Evolutionary conservation across 2,113 vertebrate genomes (phyloP), one percentile per base, ranked within the genome.

Genomic region (Datnioides undecimradiatus): DNA sequence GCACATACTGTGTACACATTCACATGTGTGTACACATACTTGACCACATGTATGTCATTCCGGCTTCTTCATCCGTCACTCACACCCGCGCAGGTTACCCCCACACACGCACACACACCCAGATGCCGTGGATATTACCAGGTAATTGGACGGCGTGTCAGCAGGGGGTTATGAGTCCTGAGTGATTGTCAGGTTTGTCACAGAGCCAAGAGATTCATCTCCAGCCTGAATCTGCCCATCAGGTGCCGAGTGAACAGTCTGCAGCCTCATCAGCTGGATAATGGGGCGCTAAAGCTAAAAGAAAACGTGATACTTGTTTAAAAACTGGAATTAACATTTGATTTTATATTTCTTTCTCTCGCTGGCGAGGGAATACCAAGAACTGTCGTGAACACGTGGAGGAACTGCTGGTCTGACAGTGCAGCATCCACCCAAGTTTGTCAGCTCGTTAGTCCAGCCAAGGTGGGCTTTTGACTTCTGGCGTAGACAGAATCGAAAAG

Each of bases 101-200:
- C 23, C 41, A 73, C 54, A 34, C 63, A 40, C 43, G 33, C 62
- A 70, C 63, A 41, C 1, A n/a, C 33, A 72, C 63, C 52, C 51
- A 52, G 70, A 36, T 46, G 70, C 16, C 2, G 16, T 55, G 59
- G 63, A 73, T 85, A 78, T 85, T 46, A 84, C 48, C 8, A 11
- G 66, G 81, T 88, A 88, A 88, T 86, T 88, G 85, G 80, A 73
- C 63, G 25, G 73, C 38, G 1, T 74, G 72, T 84, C 70, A 73
- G 72, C 48, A 14, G 82, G 72, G 12, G 72, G 82, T 76, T 75
- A 43, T 43, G 77, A 68, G 43, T 77, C 77, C 57, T 88, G 82
- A 83, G 40, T 89, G 83, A 90, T 78, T 87, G 82, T 86, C 83
- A 84, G 80, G 49, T 69, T 71, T 72, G 78, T 77, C 78, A 41